Conservation (phyloP, 1,140 invertebrate species). For the Eriocheir sinensis region DNA sequence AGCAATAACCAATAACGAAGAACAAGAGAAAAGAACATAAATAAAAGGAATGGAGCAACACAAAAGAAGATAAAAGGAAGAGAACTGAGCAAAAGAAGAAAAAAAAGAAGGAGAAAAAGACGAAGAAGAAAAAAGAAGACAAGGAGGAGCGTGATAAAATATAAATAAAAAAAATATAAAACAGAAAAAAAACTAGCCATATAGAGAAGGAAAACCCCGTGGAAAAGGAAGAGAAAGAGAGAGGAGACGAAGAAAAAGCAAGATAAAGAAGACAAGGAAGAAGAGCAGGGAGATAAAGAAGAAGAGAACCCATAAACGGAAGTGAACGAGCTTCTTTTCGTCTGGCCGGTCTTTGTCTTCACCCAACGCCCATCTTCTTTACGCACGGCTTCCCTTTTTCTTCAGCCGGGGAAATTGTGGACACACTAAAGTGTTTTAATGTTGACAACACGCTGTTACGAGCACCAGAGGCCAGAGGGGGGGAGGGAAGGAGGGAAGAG, state of each 20-base stretch:
- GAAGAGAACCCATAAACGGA: neutral
- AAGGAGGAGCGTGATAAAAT: neutral
- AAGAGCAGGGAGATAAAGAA: neutral
- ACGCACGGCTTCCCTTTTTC: neutral
- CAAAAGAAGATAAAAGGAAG: neutral
- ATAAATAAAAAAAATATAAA: neutral
- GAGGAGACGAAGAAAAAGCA: neutral
- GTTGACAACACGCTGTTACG: neutral
- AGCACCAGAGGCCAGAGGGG: neutral
- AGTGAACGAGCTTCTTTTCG: neutral
- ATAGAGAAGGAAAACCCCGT: too few relatives aligned
- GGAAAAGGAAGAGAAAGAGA: neutral
- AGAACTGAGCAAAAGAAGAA: neutral
- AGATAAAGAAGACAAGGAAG: neutral
- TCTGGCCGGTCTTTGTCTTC: neutral
- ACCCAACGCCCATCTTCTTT: neutral
- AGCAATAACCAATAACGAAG: too few relatives aligned
- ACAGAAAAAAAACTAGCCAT: neutral
- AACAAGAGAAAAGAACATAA: too few relatives aligned
- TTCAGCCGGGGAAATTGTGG: neutral
- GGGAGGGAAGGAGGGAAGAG: neutral
- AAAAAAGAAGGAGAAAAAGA: neutral
- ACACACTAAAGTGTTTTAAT: neutral
- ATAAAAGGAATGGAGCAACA: neutral
- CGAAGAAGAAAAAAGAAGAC: neutral